Evolutionary conservation across 2,888 invertebrate genomes (phyloP).

Genomic region (Pristionchus entomophagus): DNA sequence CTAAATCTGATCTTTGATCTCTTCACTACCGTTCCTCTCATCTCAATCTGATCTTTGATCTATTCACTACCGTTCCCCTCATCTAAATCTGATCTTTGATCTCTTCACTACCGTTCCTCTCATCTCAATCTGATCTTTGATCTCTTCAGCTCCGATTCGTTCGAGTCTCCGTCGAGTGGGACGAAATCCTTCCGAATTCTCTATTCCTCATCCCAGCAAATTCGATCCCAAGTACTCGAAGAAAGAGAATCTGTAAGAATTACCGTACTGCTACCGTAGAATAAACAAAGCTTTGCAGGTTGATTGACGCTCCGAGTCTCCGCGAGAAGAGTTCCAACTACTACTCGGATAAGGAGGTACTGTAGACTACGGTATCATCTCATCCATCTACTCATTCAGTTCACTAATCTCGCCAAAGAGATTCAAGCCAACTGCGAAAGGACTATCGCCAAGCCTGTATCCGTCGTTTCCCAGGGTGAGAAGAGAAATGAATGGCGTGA

Average conservation of each 20-base stretch:
- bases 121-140: not conserved
- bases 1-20: too few relatives aligned
- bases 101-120: not conserved
- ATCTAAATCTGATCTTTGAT: too few relatives aligned
- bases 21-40: too few relatives aligned
- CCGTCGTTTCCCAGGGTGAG: too few relatives aligned
- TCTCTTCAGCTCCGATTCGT: not conserved
- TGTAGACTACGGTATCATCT: not conserved
- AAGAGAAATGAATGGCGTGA: too few relatives aligned
- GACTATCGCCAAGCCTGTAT: too few relatives aligned
- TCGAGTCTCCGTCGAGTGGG: not conserved
- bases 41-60: too few relatives aligned
- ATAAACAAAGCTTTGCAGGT: not conserved
- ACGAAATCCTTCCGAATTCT: not conserved
- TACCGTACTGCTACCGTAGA: too few relatives aligned
- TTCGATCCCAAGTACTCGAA: not conserved
- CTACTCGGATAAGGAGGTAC: conserved; percentile 29
- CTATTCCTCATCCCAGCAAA: not conserved
- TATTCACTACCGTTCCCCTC: too few relatives aligned
- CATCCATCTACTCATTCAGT: too few relatives aligned
- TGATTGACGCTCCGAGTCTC: conserved; percentile 20
- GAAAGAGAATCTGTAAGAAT: not conserved
- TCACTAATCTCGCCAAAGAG: too few relatives aligned
- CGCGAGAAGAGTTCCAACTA: conserved; percentile 35
- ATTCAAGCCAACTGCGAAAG: too few relatives aligned